Evolutionary conservation across 2,888 invertebrate species (phyloP).

Genomic region (Drosophila infuscata): DNA sequence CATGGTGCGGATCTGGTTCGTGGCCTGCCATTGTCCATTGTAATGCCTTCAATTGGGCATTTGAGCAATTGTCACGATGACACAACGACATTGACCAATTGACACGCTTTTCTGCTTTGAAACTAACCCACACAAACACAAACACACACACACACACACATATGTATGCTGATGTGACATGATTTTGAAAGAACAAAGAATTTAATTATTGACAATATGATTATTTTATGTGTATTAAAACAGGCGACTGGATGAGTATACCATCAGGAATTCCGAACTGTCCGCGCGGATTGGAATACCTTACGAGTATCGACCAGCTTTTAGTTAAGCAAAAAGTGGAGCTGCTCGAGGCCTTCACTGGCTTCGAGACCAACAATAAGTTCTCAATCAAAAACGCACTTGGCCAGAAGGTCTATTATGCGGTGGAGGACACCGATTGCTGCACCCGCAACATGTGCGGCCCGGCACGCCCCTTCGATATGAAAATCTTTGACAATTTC

Average conservation of each 20-base stretch:
- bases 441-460: slow-evolving; percentile 94
- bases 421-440: slow-evolving; percentile 93
- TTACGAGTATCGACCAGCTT: slow-evolving; percentile 93
- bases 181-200: slow-evolving; percentile 5
- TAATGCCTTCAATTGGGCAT: slow-evolving; percentile 59
- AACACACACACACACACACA: background rate
- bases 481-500: slow-evolving; percentile 93
- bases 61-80: slow-evolving; percentile 59
- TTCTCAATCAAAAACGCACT: slow-evolving; percentile 92
- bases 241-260: slow-evolving; percentile 94
- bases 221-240: slow-evolving; percentile 14
- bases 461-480: slow-evolving; percentile 92
- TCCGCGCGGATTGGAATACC: slow-evolving; percentile 95
- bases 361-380: slow-evolving; percentile 96
- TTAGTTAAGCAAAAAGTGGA: slow-evolving; percentile 94
- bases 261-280: slow-evolving; percentile 90
- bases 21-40: slow-evolving; percentile 38
- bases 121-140: background rate
- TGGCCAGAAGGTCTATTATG: slow-evolving; percentile 92
- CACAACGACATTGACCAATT: slow-evolving; percentile 72
- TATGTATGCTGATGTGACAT: slow-evolving; percentile 7
- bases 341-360: slow-evolving; percentile 89
- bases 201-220: background rate
- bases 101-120: slow-evolving; percentile 54
- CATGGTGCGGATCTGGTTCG: slow-evolving; percentile 32